Conservation (phyloP, 2,888 invertebrate genomes). For the Pterostichus madidus region DNA sequence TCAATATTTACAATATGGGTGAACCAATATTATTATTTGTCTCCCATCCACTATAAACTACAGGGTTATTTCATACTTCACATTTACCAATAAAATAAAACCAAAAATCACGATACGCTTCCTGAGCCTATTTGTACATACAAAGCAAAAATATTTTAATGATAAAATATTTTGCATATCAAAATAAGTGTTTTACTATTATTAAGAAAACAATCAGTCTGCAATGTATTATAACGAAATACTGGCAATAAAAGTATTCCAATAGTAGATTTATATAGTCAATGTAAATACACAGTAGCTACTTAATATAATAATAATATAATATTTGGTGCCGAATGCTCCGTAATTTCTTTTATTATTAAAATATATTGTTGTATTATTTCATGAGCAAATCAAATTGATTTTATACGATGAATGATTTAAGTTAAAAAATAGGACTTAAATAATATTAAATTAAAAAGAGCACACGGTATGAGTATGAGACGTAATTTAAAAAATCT, state of each 20-base stretch:
- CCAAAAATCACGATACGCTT: conserved; percentile 55
- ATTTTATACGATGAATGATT: not conserved
- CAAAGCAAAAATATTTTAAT: conserved; percentile 52
- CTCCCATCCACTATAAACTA: conserved; percentile 27
- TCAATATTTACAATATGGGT: too few relatives aligned
- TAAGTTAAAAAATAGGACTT: too few relatives aligned
- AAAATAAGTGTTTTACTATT: conserved; percentile 42
- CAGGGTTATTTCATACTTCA: conserved; percentile 42
- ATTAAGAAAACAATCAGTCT: conserved; percentile 28
- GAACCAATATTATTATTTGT: conserved; percentile 7
- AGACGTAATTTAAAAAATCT: conserved; percentile 53
- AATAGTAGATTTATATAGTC: conserved; percentile 13
- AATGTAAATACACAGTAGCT: conserved; percentile 36
- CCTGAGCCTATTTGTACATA: conserved; percentile 54
- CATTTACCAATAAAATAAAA: conserved; percentile 22
- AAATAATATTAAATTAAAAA: not conserved
- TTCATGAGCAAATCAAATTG: not conserved
- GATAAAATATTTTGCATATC: conserved; percentile 57
- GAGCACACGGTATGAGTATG: not conserved
- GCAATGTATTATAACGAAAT: conserved; percentile 55
- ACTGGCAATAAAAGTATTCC: conserved; percentile 50
- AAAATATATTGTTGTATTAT: too few relatives aligned
- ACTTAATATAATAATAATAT: conserved; percentile 25
- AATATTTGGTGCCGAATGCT: not conserved
- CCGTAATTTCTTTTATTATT: not conserved